Base-by-base conservation (phyloP, 1,140 invertebrate species). In the Sitobion miscanthi region DNA sequence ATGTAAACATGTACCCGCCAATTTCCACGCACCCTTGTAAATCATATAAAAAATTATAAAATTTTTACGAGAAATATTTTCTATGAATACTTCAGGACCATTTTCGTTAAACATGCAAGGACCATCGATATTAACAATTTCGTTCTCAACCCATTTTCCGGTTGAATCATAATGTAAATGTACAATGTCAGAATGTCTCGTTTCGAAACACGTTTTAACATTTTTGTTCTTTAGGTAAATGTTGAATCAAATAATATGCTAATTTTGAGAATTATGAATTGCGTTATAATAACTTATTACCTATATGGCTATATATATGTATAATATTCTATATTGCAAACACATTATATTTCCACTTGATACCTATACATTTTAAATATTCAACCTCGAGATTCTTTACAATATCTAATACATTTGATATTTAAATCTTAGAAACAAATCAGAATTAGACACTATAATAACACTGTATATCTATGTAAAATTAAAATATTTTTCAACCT, bases 401-500 rank as follows among this genome's bases (percentile, higher is more conserved):
- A 5, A 77, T n/a, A n/a, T 77, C 62, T 77, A 77, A 77, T 77
- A 77, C n/a, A 77, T 77, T 77, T n/a, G 14, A 77, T 77, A 77
- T 77, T 77, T 77, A 77, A 77, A 69, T 69, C 25, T 30, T n/a
- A 77, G n/a, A 35, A 83, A 83, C 82, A 42, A 42, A 83, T 35
- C 82, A 42, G 20, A 38, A 42, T 23, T 83, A 42, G 20, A 23
- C 38, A 9, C 35, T 8, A 35, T 35, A 83, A 25, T 23, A 42
- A 42, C 38, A 42, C 38, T 38, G 38, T 23, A 42, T 83, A 42
- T 85, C 38, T 25, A 25, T 42, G 42, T 38, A 85, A 88, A 88
- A 88, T 88, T 42, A 45, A 20, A 57, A 90, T 42, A 90, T 7
- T 62, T 90, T 90, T 62, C 23, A 42, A 62, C 88, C 88, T 90